phyloP scores from a whole-genome alignment of 2,113 vertebrate genomes.

The Pontoporia blainvillei region DNA sequence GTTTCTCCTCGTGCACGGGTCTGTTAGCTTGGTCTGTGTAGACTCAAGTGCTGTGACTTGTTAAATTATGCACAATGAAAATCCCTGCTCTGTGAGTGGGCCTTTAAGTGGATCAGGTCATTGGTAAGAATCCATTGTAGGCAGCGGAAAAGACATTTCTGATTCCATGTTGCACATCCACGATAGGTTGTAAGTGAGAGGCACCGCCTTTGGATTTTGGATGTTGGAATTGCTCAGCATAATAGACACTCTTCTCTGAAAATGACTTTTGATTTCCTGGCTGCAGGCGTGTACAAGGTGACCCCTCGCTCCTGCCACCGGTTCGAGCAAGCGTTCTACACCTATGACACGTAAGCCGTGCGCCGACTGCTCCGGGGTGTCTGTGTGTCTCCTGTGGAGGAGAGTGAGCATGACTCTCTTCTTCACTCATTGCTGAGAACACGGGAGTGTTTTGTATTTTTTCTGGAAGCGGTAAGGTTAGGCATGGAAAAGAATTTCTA shows the following conservation, averaged over 20 bases:
- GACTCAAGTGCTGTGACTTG: background rate
- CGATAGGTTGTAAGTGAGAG: background rate
- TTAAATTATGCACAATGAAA: background rate
- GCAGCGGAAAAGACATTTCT: background rate
- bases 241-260: background rate
- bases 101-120: background rate
- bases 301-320: conserved; percentile 98
- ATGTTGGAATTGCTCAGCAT: background rate
- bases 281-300: conserved; percentile 96
- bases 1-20: background rate
- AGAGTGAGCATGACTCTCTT: accelerated
- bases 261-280: conserved; percentile 27
- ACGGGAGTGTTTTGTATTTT: background rate
- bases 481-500: background rate
- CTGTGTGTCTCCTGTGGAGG: background rate
- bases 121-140: accelerated
- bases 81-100: background rate
- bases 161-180: accelerated
- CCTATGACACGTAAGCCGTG: conserved; percentile 94
- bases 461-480: background rate
- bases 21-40: background rate
- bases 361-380: accelerated
- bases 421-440: background rate
- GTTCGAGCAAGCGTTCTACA: conserved; percentile 97
- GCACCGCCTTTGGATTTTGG: background rate